These are phyloP conservation scores for Tenebrio molitor DNA, from an alignment of 1,140 invertebrate genomes.

Conservation along the genomic window DNA sequence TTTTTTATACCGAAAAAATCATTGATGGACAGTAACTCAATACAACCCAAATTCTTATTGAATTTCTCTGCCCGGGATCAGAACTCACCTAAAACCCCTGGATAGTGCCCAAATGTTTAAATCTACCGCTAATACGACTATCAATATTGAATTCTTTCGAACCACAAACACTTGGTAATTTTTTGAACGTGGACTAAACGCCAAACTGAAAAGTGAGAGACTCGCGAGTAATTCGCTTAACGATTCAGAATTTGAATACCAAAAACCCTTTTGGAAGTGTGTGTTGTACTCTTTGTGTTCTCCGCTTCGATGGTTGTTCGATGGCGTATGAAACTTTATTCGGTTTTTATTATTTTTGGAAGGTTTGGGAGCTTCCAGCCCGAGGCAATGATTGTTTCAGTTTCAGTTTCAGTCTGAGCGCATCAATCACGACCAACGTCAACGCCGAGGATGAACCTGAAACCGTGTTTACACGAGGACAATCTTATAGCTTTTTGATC, in stretches of 20 bases:
- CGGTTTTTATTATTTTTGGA: slow-evolving; percentile 6
- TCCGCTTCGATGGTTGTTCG: slow-evolving; percentile 9
- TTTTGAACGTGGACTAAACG: no score
- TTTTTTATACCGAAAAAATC: slow-evolving; percentile 28
- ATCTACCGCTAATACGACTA: no score
- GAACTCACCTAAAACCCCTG: background rate
- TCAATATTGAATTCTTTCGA: no score
- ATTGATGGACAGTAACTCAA: slow-evolving; percentile 13
- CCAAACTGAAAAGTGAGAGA: no score
- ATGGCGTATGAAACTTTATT: slow-evolving; percentile 23
- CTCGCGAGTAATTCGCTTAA: no score
- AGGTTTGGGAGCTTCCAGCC: slow-evolving; percentile 5
- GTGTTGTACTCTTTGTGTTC: slow-evolving; percentile 6
- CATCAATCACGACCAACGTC: slow-evolving; percentile 42
- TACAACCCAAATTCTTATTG: slow-evolving; percentile 27
- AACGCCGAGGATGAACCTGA: slow-evolving; percentile 23
- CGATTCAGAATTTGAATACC: slow-evolving; percentile 5
- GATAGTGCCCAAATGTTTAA: no score
- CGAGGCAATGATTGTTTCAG: slow-evolving; percentile 37
- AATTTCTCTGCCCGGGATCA: slow-evolving; percentile 4
- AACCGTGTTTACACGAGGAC: slow-evolving; percentile 31
- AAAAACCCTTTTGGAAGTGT: slow-evolving; percentile 2
- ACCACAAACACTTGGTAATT: no score
- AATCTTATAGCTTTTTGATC: slow-evolving; percentile 31
- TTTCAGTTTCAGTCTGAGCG: slow-evolving; percentile 40